A percentile compares a stretch with the other conserved stretches of the same genome.
phyloP scores from a whole-genome alignment of 1,140 invertebrate species.

The Paralvinella palmiformis region DNA sequence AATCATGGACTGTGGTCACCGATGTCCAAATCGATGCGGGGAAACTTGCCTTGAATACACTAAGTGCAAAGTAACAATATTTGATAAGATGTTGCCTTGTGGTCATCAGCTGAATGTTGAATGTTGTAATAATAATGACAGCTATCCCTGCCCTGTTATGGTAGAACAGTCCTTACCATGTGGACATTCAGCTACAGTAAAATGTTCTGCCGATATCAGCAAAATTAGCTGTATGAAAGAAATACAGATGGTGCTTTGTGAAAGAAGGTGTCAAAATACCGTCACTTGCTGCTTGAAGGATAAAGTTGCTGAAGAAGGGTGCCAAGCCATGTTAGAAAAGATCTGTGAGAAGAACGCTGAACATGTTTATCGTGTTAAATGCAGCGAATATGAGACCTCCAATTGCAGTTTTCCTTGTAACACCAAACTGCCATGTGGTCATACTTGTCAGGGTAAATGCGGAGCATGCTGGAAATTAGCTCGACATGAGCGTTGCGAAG shows the following conservation, averaged over 20 bases:
- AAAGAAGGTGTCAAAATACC: too few relatives aligned
- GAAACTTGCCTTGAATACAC: slow-evolving; percentile 10
- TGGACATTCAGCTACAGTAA: slow-evolving; percentile 1
- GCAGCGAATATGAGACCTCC: slow-evolving; percentile 1
- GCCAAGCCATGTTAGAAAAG: neutral
- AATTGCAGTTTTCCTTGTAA: slow-evolving; percentile 2
- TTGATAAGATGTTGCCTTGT: neutral
- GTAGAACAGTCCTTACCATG: neutral
- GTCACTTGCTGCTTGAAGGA: neutral
- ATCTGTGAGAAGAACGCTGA: neutral
- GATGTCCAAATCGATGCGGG: neutral
- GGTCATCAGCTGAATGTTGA: slow-evolving; percentile 2
- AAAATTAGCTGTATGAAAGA: neutral
- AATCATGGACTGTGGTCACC: slow-evolving; percentile 19
- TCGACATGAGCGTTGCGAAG: slow-evolving; percentile 49
- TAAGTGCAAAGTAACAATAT: neutral
- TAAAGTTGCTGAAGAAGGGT: neutral
- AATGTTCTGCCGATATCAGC: neutral
- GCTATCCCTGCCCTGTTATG: neutral
- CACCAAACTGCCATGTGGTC: neutral
- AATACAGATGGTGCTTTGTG: too few relatives aligned
- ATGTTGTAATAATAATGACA: slow-evolving; percentile 6
- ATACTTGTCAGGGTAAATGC: slow-evolving; percentile 43
- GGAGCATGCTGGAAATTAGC: slow-evolving; percentile 55
- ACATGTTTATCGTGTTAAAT: neutral